phyloP scores from a whole-genome alignment of 1,140 invertebrate genomes.

The Drosophila bocki region DNA sequence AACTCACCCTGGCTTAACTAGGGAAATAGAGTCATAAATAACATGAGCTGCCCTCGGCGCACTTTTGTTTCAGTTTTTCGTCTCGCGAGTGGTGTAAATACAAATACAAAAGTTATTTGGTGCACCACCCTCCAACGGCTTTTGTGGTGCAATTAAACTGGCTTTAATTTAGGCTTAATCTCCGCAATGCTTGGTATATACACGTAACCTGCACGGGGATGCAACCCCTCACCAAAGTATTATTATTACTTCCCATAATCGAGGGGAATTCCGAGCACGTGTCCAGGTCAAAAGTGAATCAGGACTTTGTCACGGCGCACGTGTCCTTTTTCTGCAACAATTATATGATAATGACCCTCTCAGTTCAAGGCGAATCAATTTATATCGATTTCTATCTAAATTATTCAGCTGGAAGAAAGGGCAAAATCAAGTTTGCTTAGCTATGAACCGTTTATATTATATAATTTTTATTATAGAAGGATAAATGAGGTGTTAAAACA shows the following conservation, averaged over 20 bases:
- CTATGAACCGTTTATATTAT: neutral
- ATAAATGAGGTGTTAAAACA: neutral
- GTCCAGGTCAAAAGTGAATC: slow-evolving; percentile 64
- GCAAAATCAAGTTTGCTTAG: neutral
- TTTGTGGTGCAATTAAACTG: slow-evolving; percentile 42
- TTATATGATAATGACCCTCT: slow-evolving; percentile 51
- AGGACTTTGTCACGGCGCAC: slow-evolving; percentile 34
- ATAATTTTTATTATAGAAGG: neutral
- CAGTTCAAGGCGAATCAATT: slow-evolving; percentile 41
- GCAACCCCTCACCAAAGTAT: slow-evolving; percentile 20
- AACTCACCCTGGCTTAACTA: slow-evolving; percentile 50
- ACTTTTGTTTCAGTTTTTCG: slow-evolving; percentile 38
- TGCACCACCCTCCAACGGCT: slow-evolving; percentile 29
- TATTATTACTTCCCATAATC: slow-evolving; percentile 30
- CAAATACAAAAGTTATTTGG: slow-evolving; percentile 25
- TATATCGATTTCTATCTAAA: slow-evolving; percentile 37
- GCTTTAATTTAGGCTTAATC: slow-evolving; percentile 56
- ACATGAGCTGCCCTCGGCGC: slow-evolving; percentile 30
- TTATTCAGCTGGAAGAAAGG: slow-evolving; percentile 6
- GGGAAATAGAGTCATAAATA: slow-evolving; percentile 71
- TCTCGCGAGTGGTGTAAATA: slow-evolving; percentile 29
- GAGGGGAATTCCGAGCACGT: slow-evolving; percentile 56
- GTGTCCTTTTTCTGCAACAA: slow-evolving; percentile 59
- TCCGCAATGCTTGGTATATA: slow-evolving; percentile 14
- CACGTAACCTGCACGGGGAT: slow-evolving; percentile 18